Conservation (phyloP, 2,888 invertebrate genomes). For the Linyphia triangularis region DNA sequence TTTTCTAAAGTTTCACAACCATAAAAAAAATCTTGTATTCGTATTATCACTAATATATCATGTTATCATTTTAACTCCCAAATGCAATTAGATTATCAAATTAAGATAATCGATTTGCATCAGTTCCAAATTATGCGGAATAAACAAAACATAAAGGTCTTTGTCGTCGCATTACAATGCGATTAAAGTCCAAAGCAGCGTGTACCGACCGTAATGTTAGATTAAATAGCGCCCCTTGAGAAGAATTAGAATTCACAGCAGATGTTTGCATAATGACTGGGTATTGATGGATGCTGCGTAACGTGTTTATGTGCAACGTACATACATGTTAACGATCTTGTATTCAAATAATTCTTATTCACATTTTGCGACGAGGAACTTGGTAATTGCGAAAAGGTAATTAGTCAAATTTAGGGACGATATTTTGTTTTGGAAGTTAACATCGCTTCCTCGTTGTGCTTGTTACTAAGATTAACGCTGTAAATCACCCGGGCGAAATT, state of each 20-base stretch:
- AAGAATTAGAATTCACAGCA: slow-evolving; percentile 49
- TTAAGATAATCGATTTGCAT: neutral
- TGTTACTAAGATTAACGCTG: too few species aligned
- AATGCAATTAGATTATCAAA: neutral
- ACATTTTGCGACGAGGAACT: slow-evolving; percentile 21
- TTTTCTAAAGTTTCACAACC: too few species aligned
- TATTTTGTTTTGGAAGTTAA: slow-evolving; percentile 48
- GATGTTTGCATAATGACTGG: slow-evolving; percentile 60
- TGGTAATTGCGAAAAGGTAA: slow-evolving; percentile 58
- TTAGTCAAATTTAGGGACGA: slow-evolving; percentile 57
- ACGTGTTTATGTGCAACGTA: slow-evolving; percentile 13
- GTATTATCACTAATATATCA: too few species aligned
- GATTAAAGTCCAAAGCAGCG: slow-evolving; percentile 30
- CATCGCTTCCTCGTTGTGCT: neutral
- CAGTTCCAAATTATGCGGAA: neutral
- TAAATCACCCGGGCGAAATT: too few species aligned
- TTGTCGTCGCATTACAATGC: slow-evolving; percentile 29
- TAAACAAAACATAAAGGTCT: neutral
- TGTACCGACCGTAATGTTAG: slow-evolving; percentile 35
- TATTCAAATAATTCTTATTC: slow-evolving; percentile 37
- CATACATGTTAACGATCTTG: slow-evolving; percentile 60
- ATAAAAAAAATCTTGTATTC: too few species aligned
- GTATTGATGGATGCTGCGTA: slow-evolving; percentile 25
- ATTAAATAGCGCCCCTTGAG: slow-evolving; percentile 44
- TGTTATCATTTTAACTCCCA: neutral